Evolutionary conservation across 2,888 invertebrate species (phyloP), one percentile per base, ranked within the genome.

Genomic region (Sialis fuliginosa): DNA sequence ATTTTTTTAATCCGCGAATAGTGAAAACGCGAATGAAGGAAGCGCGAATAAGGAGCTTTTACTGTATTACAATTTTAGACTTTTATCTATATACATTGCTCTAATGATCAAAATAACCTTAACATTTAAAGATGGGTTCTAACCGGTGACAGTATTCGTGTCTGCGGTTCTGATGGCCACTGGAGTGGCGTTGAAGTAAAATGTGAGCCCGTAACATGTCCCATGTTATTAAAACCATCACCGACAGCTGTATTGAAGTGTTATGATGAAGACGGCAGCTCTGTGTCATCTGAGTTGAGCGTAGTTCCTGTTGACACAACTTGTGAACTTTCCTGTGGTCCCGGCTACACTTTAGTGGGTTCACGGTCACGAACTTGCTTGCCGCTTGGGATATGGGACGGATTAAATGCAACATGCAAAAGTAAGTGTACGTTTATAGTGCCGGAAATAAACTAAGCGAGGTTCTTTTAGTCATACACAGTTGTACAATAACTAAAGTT

Each of bases 321-420:
- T 42, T 82, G 81, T 54, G 67, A 68, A 34, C 79, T 79, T 55
- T 66, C 66, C 9, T 82, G 81, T 56, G 68, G 72, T 48, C 63
- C 65, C n/a, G 81, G 80, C 1, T 74, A 70, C 57, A 69, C 71
- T 52, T 61, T 80, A 42, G 71, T 77, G 13, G 81, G 81, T 1
- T 78, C 80, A 10, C 66, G 67, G 50, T 69, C 70, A 50, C 62
- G 81, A 37, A 75, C 72, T 32, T 82, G 81, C 55, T 62, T 82
- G 41, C 78, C 80, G 0, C 63, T 79, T 41, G 74, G 77, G 0
- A 69, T 73, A 56, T 82, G 81, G 81, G 78, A 79, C 55, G 81
- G 81, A 2, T 63, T 80, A 8, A 72, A 71, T 51, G 71, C 75
- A 1, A 67, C 7, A 10, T 82, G 81, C 58, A 75, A 75, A 67